Evolutionary conservation across 2,113 vertebrate species (phyloP).

Genomic region (Platycercus adscitus): DNA sequence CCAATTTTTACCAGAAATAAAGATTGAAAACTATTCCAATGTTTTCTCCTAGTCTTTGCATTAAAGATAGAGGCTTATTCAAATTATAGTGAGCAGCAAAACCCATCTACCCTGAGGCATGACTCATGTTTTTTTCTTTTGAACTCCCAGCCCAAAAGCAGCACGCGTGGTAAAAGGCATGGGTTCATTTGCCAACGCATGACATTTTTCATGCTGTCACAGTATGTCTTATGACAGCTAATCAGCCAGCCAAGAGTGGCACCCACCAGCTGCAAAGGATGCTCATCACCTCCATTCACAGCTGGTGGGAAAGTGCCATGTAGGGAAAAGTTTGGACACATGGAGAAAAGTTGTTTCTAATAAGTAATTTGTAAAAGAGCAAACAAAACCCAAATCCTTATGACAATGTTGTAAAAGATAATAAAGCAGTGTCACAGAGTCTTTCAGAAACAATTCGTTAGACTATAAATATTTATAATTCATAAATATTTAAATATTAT

Average conservation of each 20-base stretch:
- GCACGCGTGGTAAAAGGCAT: slow-evolving; percentile 31
- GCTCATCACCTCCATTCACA: neutral
- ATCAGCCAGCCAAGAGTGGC: slow-evolving; percentile 64
- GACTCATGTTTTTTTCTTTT: slow-evolving; percentile 64
- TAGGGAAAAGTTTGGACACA: neutral
- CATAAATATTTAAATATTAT: neutral
- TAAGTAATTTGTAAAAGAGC: slow-evolving; percentile 1
- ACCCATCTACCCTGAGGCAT: slow-evolving; percentile 58
- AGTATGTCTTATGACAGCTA: slow-evolving; percentile 53
- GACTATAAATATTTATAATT: neutral
- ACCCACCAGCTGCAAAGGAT: slow-evolving; percentile 61
- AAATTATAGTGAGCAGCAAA: slow-evolving; percentile 55
- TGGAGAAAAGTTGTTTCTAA: neutral
- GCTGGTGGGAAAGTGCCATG: neutral
- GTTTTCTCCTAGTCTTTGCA: slow-evolving; percentile 38
- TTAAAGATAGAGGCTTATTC: slow-evolving; percentile 56
- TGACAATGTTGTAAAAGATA: neutral
- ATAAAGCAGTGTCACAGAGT: neutral
- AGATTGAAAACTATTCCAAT: slow-evolving; percentile 32
- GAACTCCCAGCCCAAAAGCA: slow-evolving; percentile 58
- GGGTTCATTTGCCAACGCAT: slow-evolving; percentile 61
- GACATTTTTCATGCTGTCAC: slow-evolving; percentile 65
- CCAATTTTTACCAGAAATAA: slow-evolving; percentile 48
- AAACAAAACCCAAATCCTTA: neutral
- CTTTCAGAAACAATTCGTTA: slow-evolving; percentile 44